A percentile compares a stretch with the other conserved stretches of the same genome.
phyloP scores from a whole-genome alignment of 92 coral and sea anemone species.

The Paragorgia papillata region DNA sequence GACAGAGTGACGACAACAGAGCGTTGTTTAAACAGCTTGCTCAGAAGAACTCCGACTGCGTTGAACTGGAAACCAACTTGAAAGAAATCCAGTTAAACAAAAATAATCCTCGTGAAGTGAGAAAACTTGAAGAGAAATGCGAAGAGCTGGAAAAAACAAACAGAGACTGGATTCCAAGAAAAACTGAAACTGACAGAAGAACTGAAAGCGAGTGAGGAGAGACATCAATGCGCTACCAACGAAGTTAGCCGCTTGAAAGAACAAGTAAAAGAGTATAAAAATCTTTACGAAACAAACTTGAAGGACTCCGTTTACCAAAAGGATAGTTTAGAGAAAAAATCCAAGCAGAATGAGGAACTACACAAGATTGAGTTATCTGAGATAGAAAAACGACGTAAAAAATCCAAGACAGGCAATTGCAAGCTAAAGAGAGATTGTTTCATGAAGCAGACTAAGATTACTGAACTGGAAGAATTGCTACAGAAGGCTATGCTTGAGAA shows the following conservation, averaged over 20 bases:
- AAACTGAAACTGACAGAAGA: conserved; percentile 28
- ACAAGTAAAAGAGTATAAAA: conserved; percentile 25
- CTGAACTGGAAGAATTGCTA: conserved; percentile 14
- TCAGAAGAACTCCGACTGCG: conserved; percentile 20
- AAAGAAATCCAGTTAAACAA: conserved; percentile 17
- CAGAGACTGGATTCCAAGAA: conserved; percentile 13
- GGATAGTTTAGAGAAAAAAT: conserved; percentile 26
- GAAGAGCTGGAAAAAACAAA: conserved; percentile 22
- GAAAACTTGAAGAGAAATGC: conserved; percentile 27
- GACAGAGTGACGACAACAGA: conserved; percentile 17
- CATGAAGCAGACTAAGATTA: conserved; percentile 20
- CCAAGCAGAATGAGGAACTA: conserved; percentile 5
- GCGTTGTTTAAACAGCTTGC: conserved; percentile 29
- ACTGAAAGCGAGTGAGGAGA: conserved; percentile 9
- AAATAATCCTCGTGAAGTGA: neutral
- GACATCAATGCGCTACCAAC: neutral
- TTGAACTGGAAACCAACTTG: conserved; percentile 20
- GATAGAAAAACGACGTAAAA: conserved; percentile 17
- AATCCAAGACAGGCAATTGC: neutral
- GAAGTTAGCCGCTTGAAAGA: conserved; percentile 8
- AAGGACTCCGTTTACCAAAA: conserved; percentile 8
- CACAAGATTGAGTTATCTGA: conserved; percentile 36
- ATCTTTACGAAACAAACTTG: conserved; percentile 19
- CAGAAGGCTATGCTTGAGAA: conserved; percentile 28
- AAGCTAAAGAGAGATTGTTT: conserved; percentile 8